These are phyloP conservation scores for Bactericera cockerelli DNA, from an alignment of 1,140 invertebrate genomes.

Conservation along the genomic window DNA sequence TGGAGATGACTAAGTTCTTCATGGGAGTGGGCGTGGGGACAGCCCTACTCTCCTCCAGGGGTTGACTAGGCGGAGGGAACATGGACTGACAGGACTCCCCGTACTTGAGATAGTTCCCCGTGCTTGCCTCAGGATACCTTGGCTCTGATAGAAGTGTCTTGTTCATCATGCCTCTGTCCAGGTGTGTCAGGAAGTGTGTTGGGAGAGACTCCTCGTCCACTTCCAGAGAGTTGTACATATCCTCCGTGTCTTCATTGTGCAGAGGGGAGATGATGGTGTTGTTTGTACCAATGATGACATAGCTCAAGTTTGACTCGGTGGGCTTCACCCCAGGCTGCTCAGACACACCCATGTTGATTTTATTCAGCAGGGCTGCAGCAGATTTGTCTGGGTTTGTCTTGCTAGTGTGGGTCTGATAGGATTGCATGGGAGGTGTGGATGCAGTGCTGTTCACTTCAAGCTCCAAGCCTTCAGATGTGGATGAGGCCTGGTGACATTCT, in stretches of 20 bases:
- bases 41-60: background rate
- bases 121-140: background rate
- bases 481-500: constrained; percentile 2
- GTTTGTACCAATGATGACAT: background rate
- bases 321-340: background rate
- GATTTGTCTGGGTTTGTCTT: background rate
- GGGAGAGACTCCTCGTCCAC: background rate
- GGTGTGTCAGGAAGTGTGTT: background rate
- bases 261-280: background rate
- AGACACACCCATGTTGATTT: background rate
- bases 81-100: background rate
- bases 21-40: background rate
- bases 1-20: constrained; percentile 1
- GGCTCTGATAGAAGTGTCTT: background rate
- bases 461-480: background rate
- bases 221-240: background rate
- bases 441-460: constrained; percentile 1
- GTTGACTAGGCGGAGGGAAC: background rate
- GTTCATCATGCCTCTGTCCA: background rate
- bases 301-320: background rate
- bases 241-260: background rate
- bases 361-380: background rate
- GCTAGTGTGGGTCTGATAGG: background rate
- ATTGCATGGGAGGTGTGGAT: background rate
- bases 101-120: background rate